Conservation (phyloP, 2,797 vertebrate species). For the Astyanax mexicanus region DNA sequence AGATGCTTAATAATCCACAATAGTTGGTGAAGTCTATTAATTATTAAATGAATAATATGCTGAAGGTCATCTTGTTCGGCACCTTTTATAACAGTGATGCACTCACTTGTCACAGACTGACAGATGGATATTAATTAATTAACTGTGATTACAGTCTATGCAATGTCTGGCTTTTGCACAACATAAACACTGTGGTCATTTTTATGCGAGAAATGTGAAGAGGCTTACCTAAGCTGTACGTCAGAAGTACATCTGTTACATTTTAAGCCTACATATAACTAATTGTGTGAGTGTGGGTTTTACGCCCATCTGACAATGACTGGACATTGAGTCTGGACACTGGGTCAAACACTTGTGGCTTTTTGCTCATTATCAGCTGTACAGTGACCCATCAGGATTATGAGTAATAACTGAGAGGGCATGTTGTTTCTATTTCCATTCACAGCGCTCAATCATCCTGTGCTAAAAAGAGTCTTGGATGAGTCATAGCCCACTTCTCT, state of each 20-base stretch:
- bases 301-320: background rate
- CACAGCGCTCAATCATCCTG: background rate
- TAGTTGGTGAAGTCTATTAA: too few relatives aligned
- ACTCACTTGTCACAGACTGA: too few relatives aligned
- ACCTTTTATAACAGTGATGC: too few relatives aligned
- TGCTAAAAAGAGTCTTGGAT: background rate
- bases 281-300: background rate
- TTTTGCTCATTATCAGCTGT: conserved; percentile 12
- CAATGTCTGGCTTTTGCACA: too few relatives aligned
- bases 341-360: background rate
- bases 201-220: too few relatives aligned
- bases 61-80: too few relatives aligned
- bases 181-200: too few relatives aligned
- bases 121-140: too few relatives aligned
- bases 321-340: background rate
- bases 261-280: background rate
- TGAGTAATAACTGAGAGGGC: conserved; percentile 19
- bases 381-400: background rate
- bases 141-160: too few relatives aligned
- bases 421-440: conserved; percentile 8
- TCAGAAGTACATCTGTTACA: background rate
- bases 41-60: too few relatives aligned
- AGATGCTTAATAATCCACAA: too few relatives aligned
- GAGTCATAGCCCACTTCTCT: conserved; percentile 5
- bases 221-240: too few relatives aligned